Conservation (phyloP, 2,888 invertebrate species). For the Argynnis bischoffii region DNA sequence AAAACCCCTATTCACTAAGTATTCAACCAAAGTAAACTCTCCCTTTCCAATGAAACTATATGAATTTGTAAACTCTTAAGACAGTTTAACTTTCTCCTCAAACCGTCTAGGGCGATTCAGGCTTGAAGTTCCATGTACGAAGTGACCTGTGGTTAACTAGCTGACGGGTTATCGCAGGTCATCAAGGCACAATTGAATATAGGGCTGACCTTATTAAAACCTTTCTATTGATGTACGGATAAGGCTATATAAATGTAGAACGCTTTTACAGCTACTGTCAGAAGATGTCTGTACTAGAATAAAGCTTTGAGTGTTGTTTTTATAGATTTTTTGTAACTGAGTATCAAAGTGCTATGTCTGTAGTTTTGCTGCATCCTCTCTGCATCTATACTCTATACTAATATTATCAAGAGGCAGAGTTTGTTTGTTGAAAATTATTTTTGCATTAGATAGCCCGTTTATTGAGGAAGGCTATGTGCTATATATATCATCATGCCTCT, state of each 20-base stretch:
- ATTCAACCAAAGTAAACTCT: constrained; percentile 7
- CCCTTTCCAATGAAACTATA: constrained; percentile 26
- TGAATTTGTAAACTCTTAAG: constrained; percentile 45
- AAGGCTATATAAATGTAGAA: constrained; percentile 27
- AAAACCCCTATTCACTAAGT: not conserved
- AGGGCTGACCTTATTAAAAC: constrained; percentile 42
- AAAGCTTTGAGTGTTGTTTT: not conserved
- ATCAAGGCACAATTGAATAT: constrained; percentile 51
- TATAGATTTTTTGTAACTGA: not conserved
- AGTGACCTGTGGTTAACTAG: constrained; percentile 61
- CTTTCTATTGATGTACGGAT: constrained; percentile 36
- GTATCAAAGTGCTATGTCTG: not conserved
- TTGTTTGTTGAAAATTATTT: too few relatives aligned
- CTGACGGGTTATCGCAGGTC: constrained; percentile 65
- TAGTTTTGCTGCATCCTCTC: too few relatives aligned
- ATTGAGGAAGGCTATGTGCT: too few relatives aligned
- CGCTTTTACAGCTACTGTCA: constrained; percentile 12
- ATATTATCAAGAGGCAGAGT: too few relatives aligned
- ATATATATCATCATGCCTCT: too few relatives aligned
- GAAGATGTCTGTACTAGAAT: constrained; percentile 6
- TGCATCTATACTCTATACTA: too few relatives aligned
- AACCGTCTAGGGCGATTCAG: constrained; percentile 59
- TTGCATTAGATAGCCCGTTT: too few relatives aligned
- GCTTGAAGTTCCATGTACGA: constrained; percentile 59
- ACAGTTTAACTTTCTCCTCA: constrained; percentile 57